A percentile compares a stretch with the other conserved stretches of the same genome.
Conservation (phyloP, 2,888 invertebrate species). For the Prosapia bicincta region DNA sequence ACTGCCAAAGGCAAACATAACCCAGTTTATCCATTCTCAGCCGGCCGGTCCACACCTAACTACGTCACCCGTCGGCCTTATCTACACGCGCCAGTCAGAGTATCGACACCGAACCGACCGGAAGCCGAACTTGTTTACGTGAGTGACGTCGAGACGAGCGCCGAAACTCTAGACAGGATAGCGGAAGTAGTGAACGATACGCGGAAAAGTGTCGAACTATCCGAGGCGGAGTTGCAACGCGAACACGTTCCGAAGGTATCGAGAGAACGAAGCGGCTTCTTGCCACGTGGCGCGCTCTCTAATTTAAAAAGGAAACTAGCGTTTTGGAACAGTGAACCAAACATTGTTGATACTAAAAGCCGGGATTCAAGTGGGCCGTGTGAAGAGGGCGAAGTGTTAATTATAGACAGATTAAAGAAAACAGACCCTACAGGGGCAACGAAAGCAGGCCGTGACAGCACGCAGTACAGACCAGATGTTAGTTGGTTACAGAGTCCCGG, state of each 20-base stretch:
- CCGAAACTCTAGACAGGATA: not conserved
- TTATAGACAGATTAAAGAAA: not conserved
- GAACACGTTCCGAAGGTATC: not conserved
- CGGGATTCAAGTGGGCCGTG: not conserved
- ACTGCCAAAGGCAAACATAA: not conserved
- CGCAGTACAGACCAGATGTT: not conserved
- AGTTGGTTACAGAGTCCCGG: not conserved
- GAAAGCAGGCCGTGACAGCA: not conserved
- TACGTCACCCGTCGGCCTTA: not conserved
- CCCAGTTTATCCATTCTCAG: not conserved
- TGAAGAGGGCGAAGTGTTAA: not conserved
- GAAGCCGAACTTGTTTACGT: not conserved
- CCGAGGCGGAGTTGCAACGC: not conserved
- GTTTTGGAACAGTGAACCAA: constrained; percentile 13
- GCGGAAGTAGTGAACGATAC: not conserved
- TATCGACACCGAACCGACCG: not conserved
- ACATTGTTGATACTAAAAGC: not conserved
- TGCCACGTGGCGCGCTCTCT: constrained; percentile 13
- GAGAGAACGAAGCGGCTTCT: not conserved
- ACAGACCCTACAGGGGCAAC: not conserved
- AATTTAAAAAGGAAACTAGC: constrained; percentile 16
- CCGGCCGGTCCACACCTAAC: not conserved
- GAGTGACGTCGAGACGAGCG: not conserved
- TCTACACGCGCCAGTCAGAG: not conserved
- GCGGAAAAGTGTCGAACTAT: not conserved